Base-by-base conservation (phyloP, 2,113 vertebrate species). In the Heptranchias perlo region DNA sequence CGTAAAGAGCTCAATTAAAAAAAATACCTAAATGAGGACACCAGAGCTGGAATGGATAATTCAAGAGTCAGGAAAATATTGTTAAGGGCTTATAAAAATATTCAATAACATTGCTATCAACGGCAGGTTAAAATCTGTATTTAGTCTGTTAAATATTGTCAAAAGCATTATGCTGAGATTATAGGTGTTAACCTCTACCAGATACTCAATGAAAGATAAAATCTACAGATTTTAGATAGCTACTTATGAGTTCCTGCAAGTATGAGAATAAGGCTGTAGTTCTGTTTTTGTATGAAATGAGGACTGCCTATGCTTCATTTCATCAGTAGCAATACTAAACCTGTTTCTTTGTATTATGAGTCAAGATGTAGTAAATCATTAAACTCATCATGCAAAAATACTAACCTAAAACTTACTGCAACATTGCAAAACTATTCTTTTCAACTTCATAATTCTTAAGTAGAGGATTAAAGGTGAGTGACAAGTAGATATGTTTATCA, bases 401-500 rank as follows among this genome's bases (percentile, higher is more conserved):
- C 4, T 16, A 39, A 58, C 18, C 28, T 58, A 52, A 91, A 91
- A 93, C 54, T 61, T 14, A 11, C 6, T 76, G 73, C 31, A 54
- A 89, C 28, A 58, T 1, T 8, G 49, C 3, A n/a, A 87, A 93
- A 73, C 65, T 0, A 67, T 16, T 93, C 23, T 95, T 54, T 73
- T 96, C 94, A 67, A 96, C 35, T 0, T 35, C 93, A 96, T 49
- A 61, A 3, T 95, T 91, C 35, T 0, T 0, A 96, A 96, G 14
- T 0, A 35, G 54, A 96, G 96, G 95, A 96, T 96, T 96, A 97
- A 97, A 96, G 96, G 96, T 93, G 76, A 44, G 95, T 35, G 76
- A 93, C 96, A 96, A 96, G 96, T 96, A 94, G 97, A 96, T 96
- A 84, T 25, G 61, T 96, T 96, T 96, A 96, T 65, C 96, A 96